These are phyloP conservation scores for Tokudaia tokunoshimensis DNA, from an alignment of 2,797 vertebrate genomes.

Conservation along the genomic window DNA sequence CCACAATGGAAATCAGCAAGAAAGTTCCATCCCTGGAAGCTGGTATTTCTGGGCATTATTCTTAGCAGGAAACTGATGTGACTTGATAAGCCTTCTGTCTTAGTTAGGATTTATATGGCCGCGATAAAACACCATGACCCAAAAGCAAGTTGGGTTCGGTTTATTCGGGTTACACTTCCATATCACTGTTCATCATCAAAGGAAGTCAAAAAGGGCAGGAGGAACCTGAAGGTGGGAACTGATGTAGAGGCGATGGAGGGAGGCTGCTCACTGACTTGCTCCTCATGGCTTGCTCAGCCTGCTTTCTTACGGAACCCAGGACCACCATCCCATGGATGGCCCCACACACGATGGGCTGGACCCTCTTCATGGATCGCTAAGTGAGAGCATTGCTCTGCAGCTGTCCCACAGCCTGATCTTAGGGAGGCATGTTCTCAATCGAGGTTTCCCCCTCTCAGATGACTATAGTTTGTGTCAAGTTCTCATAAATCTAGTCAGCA, in stretches of 20 bases:
- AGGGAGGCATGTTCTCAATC: not conserved
- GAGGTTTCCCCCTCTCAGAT: not conserved
- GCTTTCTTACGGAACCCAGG: not conserved
- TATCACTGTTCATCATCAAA: not conserved
- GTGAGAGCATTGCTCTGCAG: not conserved
- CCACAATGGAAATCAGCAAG: accelerated
- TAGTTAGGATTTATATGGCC: not conserved
- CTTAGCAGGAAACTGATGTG: not conserved
- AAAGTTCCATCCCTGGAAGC: not conserved
- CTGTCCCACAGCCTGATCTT: not conserved
- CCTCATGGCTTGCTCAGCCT: not conserved
- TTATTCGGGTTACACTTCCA: not conserved
- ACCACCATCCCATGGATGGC: not conserved
- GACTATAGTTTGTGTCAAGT: no score
- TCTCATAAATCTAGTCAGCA: not conserved
- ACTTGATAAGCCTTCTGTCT: not conserved
- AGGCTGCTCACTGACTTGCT: not conserved
- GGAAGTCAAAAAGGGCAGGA: not conserved
- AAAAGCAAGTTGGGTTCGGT: not conserved
- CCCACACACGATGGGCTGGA: no score
- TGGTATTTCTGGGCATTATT: not conserved
- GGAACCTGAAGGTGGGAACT: not conserved
- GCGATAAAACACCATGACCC: not conserved
- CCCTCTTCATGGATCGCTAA: not conserved
- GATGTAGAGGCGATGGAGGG: not conserved